A percentile compares a stretch with the other conserved stretches of the same genome.
These are phyloP conservation scores for Chironomus striatipennis DNA, from an alignment of 1,140 invertebrate species.

Conservation along the genomic window DNA sequence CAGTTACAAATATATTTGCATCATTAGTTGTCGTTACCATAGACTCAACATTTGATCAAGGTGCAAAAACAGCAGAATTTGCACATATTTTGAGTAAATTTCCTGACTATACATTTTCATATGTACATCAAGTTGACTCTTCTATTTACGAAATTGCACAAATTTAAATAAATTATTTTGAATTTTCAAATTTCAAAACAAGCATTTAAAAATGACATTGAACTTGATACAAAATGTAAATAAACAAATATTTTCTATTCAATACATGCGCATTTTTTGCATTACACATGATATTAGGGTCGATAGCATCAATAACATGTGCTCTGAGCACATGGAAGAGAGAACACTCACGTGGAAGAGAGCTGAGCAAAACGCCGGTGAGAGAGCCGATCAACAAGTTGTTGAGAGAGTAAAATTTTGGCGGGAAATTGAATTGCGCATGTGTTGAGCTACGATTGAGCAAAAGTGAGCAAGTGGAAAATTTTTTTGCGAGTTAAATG, in stretches of 20 bases:
- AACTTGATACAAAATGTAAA: too few species aligned
- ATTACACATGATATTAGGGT: too few species aligned
- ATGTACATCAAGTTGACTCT: not conserved
- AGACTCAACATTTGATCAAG: not conserved
- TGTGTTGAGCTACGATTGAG: not conserved
- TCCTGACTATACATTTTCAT: not conserved
- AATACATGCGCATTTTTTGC: too few species aligned
- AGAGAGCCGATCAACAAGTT: not conserved
- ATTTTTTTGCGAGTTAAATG: not conserved
- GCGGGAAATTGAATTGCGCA: not conserved
- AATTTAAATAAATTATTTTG: too few species aligned
- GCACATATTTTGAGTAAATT: not conserved
- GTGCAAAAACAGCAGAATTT: not conserved
- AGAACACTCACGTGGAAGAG: too few species aligned
- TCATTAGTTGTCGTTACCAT: not conserved
- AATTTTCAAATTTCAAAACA: too few species aligned
- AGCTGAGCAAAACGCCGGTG: too few species aligned
- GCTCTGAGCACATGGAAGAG: too few species aligned
- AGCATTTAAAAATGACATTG: too few species aligned
- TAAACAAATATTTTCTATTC: too few species aligned
- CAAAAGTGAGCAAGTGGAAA: not conserved
- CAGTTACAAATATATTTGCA: not conserved
- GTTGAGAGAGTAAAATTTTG: not conserved
- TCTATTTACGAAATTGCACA: not conserved
- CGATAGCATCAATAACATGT: too few species aligned